Percentiles rank a stretch among this genome's conserved stretches.
These are phyloP conservation scores for Uromys caudimaculatus DNA, from an alignment of 2,797 vertebrate genomes.

Conservation along the genomic window DNA sequence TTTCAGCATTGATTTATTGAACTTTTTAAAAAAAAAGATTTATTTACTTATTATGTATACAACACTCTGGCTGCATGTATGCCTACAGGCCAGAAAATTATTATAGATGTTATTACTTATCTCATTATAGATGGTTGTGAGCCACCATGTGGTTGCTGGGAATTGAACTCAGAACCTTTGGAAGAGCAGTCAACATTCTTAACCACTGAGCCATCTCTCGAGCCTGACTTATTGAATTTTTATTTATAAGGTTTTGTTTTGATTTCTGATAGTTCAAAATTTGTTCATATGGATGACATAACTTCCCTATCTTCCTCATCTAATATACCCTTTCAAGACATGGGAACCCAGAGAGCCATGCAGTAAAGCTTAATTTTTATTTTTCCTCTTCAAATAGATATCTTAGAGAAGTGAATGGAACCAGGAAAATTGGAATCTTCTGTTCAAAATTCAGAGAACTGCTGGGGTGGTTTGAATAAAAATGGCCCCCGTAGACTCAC, in stretches of 20 bases:
- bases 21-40: neutral
- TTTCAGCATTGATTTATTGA: neutral
- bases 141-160: too few relatives aligned
- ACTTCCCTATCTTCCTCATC: neutral
- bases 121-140: too few relatives aligned
- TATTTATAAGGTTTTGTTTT: neutral
- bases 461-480: neutral
- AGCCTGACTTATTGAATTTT: neutral
- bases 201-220: too few relatives aligned
- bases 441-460: constrained; percentile 34
- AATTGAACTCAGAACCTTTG: too few relatives aligned
- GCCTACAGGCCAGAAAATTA: too few relatives aligned
- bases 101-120: too few relatives aligned
- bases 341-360: neutral
- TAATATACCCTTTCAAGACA: neutral
- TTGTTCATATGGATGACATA: neutral
- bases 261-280: neutral
- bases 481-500: too few relatives aligned
- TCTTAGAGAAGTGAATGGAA: neutral
- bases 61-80: too few relatives aligned
- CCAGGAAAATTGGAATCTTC: constrained; percentile 15
- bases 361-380: neutral
- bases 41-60: too few relatives aligned
- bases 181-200: too few relatives aligned
- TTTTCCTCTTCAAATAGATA: neutral